phyloP scores from a whole-genome alignment of 2,797 vertebrate species.

The Danio jaintianensis region DNA sequence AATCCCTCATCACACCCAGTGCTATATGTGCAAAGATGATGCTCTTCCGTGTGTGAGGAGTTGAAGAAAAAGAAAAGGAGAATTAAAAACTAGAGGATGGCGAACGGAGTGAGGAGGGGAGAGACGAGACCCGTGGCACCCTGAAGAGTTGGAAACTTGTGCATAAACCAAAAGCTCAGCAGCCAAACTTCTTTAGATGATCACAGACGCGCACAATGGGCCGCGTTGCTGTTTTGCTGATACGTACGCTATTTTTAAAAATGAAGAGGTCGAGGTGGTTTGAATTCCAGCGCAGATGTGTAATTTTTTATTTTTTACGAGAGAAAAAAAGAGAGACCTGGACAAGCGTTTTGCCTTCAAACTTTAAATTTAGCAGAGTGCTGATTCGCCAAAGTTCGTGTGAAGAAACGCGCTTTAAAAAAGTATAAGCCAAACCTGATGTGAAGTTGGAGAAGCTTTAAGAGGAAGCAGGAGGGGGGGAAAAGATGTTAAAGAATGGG shows the following conservation, averaged over 20 bases:
- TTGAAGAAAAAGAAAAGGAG: conserved; percentile 45
- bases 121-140: conserved; percentile 43
- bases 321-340: conserved; percentile 37
- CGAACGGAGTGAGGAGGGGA: conserved; percentile 31
- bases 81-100: conserved; percentile 48
- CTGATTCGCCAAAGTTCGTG: conserved; percentile 72
- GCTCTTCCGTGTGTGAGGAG: conserved; percentile 63
- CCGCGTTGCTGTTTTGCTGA: conserved; percentile 65
- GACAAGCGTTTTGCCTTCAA: conserved; percentile 53
- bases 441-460: conserved; percentile 72
- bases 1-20: conserved; percentile 72
- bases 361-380: conserved; percentile 66
- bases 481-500: conserved; percentile 68
- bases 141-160: conserved; percentile 67
- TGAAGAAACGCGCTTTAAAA: conserved; percentile 68
- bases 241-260: conserved; percentile 53
- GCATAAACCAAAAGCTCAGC: conserved; percentile 71
- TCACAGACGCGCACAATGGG: conserved; percentile 47
- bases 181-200: conserved; percentile 65
- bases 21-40: conserved; percentile 74
- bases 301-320: conserved; percentile 53
- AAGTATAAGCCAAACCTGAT: conserved; percentile 68
- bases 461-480: conserved; percentile 52
- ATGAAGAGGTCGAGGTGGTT: conserved; percentile 68
- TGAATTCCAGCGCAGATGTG: conserved; percentile 62